phyloP scores from a whole-genome alignment of 37 sponge, comb jelly and placozoan species.

The Spongilla lacustris region DNA sequence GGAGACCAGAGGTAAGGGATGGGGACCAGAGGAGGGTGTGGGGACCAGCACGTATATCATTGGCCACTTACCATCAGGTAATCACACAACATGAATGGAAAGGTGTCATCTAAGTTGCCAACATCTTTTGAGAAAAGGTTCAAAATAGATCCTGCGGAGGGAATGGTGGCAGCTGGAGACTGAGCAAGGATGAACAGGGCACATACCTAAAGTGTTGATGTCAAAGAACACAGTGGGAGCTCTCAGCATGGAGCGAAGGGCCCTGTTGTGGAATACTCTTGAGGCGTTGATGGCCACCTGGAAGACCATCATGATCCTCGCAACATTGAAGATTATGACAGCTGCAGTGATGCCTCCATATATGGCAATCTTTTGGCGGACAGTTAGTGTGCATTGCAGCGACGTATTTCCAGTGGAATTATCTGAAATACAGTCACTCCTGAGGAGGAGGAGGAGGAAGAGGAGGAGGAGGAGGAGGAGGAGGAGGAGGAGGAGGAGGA shows the following conservation, averaged over 20 bases:
- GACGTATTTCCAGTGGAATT: not conserved
- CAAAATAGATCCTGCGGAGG: conserved; percentile 65
- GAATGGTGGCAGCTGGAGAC: too few relatives aligned
- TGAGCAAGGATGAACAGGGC: too few relatives aligned
- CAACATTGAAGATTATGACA: conserved; percentile 39
- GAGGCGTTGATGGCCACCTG: conserved; percentile 62
- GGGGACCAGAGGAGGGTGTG: not conserved
- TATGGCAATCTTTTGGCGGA: conserved; percentile 44
- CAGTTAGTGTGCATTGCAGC: conserved; percentile 7
- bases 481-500: not conserved
- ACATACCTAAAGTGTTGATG: conserved; percentile 77
- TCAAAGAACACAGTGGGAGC: conserved; percentile 83
- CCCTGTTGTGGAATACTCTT: conserved; percentile 65
- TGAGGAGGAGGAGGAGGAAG: not conserved
- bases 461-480: not conserved
- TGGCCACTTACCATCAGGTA: conserved; percentile 43
- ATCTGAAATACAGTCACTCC: not conserved
- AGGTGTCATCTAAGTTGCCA: conserved; percentile 68
- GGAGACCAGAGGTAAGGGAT: not conserved
- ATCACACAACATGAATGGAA: conserved; percentile 65
- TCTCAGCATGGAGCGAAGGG: conserved; percentile 65
- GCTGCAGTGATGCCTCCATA: conserved; percentile 43
- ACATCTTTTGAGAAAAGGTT: conserved; percentile 84
- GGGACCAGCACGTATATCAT: not conserved
- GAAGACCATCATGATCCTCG: conserved; percentile 43